Base-by-base conservation (phyloP, 1,140 invertebrate genomes). In the Atta cephalotes region DNA sequence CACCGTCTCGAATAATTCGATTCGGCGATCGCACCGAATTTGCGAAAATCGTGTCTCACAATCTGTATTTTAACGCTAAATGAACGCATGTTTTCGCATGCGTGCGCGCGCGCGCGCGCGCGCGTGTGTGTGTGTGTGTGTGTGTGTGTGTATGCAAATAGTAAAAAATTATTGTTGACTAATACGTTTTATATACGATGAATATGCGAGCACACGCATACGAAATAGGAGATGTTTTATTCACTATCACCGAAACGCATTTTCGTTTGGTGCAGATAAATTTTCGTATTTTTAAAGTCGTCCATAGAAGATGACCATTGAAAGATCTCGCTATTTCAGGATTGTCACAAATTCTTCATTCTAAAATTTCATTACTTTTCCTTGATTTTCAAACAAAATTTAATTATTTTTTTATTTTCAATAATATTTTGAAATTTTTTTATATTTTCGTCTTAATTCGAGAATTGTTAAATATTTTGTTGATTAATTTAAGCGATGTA, bases 1-100 rank as follows among this genome's bases (percentile, higher is more conserved):
- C 70, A 76, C 25, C 80, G 70, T 84, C 80, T 84, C 70, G 70
- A 45, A 84, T 84, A 84, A 84, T 84, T 76, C 56, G 58, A 84
- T 74, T 84, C 35, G 66, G 2, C 70, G 56, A 60, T 84, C 70
- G 45, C 21, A 16, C 39, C 66, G 35, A 74, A 74, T 62, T 60
- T 60, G 53, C 25, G 56, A 81, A 81, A 81, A 16, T 25, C 56
- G 25, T 82, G 39, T 84, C 45, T 84, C 70, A 62, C 56, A 28
- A 72, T 74, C 51, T 74, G 70, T 63, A 63, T 76, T 84, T 84
- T 63, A 76, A 84, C 80, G 70, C 65, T 65, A 16, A 76, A 25
- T 35, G 51, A 14, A 53, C 16, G 35, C 39, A n/a, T 58, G 10
- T 21, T 35, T 56, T 7, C 16, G 18, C 45, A 2, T 14, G 21